Evolutionary conservation across 2,888 invertebrate genomes (phyloP).

Genomic region (Trichopria drosophilae): DNA sequence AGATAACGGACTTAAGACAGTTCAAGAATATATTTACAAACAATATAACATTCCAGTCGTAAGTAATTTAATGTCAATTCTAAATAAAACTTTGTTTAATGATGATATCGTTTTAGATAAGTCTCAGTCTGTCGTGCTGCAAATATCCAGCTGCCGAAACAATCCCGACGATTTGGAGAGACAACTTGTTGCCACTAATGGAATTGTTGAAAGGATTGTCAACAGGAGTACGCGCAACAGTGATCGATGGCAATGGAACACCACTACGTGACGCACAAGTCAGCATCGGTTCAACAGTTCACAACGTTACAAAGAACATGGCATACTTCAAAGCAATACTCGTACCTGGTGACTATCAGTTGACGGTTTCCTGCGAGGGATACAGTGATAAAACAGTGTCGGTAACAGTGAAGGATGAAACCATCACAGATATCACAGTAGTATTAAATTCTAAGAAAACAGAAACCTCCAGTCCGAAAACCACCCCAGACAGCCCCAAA

Average conservation of each 20-base stretch:
- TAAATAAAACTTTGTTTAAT: constrained; percentile 17
- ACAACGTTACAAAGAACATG: constrained; percentile 68
- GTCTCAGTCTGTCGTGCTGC: constrained; percentile 72
- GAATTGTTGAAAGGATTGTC: constrained; percentile 46
- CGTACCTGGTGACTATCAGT: constrained; percentile 68
- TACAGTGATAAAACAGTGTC: constrained; percentile 62
- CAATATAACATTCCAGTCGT: constrained; percentile 68
- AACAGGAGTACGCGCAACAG: constrained; percentile 51
- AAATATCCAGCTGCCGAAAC: constrained; percentile 70
- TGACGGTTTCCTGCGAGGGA: constrained; percentile 66
- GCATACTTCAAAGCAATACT: constrained; percentile 75
- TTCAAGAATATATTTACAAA: constrained; percentile 60
- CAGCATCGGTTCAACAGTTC: constrained; percentile 65
- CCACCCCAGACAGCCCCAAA: background rate
- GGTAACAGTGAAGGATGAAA: constrained; percentile 57
- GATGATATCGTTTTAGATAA: constrained; percentile 44
- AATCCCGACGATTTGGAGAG: constrained; percentile 53
- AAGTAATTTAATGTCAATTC: constrained; percentile 28
- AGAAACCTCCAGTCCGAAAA: background rate
- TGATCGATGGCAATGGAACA: constrained; percentile 67
- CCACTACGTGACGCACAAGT: constrained; percentile 75
- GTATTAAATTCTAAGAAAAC: constrained; percentile 37
- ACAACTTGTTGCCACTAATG: constrained; percentile 50
- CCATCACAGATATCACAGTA: constrained; percentile 54
- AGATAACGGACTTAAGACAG: constrained; percentile 42